Evolutionary conservation across 2,113 vertebrate species (phyloP).

Genomic region (Dicrurus megarhynchus): DNA sequence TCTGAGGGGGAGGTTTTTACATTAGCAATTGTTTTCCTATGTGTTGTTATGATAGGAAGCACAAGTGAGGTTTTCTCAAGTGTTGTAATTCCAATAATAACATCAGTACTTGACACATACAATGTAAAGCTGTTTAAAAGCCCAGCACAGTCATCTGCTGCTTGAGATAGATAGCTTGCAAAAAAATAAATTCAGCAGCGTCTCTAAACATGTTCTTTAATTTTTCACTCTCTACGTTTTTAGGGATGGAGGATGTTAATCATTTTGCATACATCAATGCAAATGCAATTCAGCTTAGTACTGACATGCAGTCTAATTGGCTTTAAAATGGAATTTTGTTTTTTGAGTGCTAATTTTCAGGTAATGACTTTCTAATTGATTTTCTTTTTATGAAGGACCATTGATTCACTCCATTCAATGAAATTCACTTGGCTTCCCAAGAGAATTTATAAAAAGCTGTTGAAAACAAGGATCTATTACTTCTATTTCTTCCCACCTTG

Average conservation of each 20-base stretch:
- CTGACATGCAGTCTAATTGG: conserved; percentile 22
- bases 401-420: conserved; percentile 39
- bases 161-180: neutral
- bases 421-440: neutral
- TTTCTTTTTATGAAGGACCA: conserved; percentile 28
- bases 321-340: conserved; percentile 35
- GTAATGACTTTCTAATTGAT: conserved; percentile 52
- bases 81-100: neutral
- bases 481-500: neutral
- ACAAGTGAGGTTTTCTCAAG: neutral
- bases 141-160: neutral
- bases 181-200: neutral
- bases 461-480: neutral
- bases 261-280: conserved; percentile 10
- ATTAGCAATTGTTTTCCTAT: neutral
- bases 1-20: neutral
- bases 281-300: conserved; percentile 8
- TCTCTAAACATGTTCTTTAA: neutral
- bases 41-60: neutral
- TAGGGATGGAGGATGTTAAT: neutral
- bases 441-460: conserved; percentile 24
- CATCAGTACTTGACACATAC: neutral
- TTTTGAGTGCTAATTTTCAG: conserved; percentile 53
- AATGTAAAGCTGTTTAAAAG: neutral
- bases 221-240: neutral